phyloP scores from a whole-genome alignment of 2,113 vertebrate species.

The Siniperca knerii region DNA sequence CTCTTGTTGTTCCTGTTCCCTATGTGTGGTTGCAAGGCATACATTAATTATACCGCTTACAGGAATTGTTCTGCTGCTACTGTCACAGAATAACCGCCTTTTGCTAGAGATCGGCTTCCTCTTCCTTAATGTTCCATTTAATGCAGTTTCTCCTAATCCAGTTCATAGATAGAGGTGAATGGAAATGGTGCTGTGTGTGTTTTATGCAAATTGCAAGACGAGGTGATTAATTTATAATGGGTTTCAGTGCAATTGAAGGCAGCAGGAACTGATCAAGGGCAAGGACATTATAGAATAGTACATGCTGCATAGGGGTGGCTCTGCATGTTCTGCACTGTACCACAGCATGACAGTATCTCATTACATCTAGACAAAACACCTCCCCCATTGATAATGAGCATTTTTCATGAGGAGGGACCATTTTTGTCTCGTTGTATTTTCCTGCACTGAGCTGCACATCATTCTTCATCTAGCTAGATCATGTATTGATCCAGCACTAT shows the following conservation, averaged over 20 bases:
- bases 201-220: slow-evolving; percentile 81
- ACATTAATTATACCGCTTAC: slow-evolving; percentile 80
- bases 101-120: slow-evolving; percentile 65
- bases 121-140: slow-evolving; percentile 80
- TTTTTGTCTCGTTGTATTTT: slow-evolving; percentile 73
- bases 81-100: slow-evolving; percentile 72
- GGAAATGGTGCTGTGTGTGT: slow-evolving; percentile 80
- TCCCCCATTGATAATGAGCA: slow-evolving; percentile 84
- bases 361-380: slow-evolving; percentile 84
- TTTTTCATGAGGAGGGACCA: slow-evolving; percentile 79
- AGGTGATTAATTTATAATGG: slow-evolving; percentile 86
- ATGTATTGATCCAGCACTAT: slow-evolving; percentile 75
- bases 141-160: slow-evolving; percentile 80
- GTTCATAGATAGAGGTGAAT: slow-evolving; percentile 78
- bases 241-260: slow-evolving; percentile 82
- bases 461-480: slow-evolving; percentile 79
- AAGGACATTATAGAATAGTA: slow-evolving; percentile 82
- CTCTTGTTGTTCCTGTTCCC: slow-evolving; percentile 60
- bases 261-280: slow-evolving; percentile 84
- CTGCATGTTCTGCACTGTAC: slow-evolving; percentile 82
- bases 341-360: slow-evolving; percentile 85
- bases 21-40: slow-evolving; percentile 75
- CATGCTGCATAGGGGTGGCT: slow-evolving; percentile 81
- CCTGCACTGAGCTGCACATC: slow-evolving; percentile 65
- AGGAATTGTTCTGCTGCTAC: slow-evolving; percentile 72